phyloP scores from a whole-genome alignment of 2,797 vertebrate genomes.

The Cetoscarus ocellatus region DNA sequence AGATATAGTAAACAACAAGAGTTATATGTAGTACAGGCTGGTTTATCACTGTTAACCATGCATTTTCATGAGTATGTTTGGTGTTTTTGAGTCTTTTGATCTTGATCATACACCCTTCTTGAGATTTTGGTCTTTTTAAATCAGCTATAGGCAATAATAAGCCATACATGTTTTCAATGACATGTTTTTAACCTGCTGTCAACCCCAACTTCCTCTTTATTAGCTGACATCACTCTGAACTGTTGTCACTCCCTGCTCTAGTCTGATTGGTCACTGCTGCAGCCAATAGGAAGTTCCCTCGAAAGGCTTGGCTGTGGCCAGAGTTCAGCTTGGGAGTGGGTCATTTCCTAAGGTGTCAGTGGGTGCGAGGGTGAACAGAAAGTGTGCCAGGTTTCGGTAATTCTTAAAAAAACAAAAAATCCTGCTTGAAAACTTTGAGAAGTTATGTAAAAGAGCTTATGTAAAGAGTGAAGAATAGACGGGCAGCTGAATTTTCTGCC shows the following conservation, averaged over 20 bases:
- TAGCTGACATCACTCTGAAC: conserved; percentile 46
- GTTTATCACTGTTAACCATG: no score
- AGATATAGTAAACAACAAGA: no score
- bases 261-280: conserved; percentile 47
- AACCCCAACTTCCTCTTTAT: neutral
- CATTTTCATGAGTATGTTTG: no score
- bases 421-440: neutral
- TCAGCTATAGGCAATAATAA: neutral
- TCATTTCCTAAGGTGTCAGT: conserved; percentile 31
- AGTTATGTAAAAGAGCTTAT: conserved; percentile 65
- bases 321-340: conserved; percentile 26
- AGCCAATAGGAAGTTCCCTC: conserved; percentile 57
- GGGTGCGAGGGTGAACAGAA: conserved; percentile 20
- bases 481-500: conserved; percentile 22
- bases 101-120: neutral
- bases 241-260: conserved; percentile 30
- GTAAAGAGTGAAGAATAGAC: conserved; percentile 55
- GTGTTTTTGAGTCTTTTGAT: neutral
- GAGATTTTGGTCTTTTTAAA: neutral
- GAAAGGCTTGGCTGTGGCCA: neutral
- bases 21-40: no score
- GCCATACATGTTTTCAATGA: neutral
- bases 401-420: neutral
- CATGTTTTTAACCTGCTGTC: neutral
- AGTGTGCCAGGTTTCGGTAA: conserved; percentile 4